Evolutionary conservation across 2,888 invertebrate genomes (phyloP).

Genomic region (Acholoe squamosa): DNA sequence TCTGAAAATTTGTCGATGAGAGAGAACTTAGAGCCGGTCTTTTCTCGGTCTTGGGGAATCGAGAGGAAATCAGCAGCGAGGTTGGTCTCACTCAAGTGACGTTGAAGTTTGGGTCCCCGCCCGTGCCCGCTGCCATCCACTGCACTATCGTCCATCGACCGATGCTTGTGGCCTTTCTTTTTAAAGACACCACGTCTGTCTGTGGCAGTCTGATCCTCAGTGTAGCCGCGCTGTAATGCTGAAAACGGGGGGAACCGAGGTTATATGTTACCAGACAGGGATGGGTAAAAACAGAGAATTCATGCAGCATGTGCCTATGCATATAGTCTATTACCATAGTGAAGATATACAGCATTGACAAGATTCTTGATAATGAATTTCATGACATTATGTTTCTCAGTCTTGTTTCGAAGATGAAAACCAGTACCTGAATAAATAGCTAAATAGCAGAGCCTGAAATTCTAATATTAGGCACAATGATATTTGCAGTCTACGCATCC

Average conservation of each 20-base stretch:
- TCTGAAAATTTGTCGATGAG: constrained; percentile 77
- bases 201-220: constrained; percentile 66
- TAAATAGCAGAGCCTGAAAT: background rate
- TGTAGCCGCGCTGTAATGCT: constrained; percentile 45
- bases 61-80: constrained; percentile 69
- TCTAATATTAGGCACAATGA: background rate
- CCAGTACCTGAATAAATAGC: background rate
- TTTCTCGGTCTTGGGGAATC: constrained; percentile 74
- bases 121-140: constrained; percentile 60
- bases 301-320: constrained; percentile 33
- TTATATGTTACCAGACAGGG: constrained; percentile 53
- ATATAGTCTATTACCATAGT: constrained; percentile 23
- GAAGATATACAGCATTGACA: no score
- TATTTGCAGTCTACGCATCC: background rate
- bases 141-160: constrained; percentile 83
- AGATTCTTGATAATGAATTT: no score
- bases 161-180: constrained; percentile 74
- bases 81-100: constrained; percentile 84
- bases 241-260: constrained; percentile 44
- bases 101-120: constrained; percentile 55
- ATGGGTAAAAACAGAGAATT: constrained; percentile 3
- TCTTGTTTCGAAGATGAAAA: background rate
- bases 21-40: constrained; percentile 75
- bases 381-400: no score
- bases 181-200: constrained; percentile 74